phyloP scores from a whole-genome alignment of 2,113 vertebrate species.

The Callospermophilus lateralis region DNA sequence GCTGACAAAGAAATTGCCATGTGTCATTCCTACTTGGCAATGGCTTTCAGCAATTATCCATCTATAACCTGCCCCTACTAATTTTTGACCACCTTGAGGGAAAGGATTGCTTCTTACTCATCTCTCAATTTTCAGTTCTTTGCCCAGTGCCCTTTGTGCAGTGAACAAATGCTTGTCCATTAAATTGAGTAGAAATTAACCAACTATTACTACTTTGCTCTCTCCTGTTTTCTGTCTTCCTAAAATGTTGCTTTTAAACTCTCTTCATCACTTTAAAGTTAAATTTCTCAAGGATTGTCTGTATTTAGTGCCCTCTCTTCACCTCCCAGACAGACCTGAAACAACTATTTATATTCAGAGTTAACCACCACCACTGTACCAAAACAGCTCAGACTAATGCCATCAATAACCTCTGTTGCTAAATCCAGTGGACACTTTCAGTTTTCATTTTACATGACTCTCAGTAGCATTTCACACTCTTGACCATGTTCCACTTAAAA shows the following conservation, averaged over 20 bases:
- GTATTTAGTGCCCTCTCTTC: neutral
- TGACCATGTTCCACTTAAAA: neutral
- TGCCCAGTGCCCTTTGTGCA: neutral
- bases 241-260: conserved; percentile 10
- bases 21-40: no score
- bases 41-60: no score
- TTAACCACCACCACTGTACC: neutral
- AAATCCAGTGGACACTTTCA: neutral
- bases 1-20: no score
- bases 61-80: neutral
- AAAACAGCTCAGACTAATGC: neutral
- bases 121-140: conserved; percentile 36
- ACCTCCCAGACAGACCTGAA: neutral
- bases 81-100: neutral
- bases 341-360: neutral
- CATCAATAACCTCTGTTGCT: neutral
- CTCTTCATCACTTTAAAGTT: neutral
- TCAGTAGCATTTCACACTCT: neutral
- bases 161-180: neutral
- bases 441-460: neutral
- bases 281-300: neutral
- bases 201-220: neutral
- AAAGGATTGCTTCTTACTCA: neutral
- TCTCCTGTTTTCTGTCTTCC: neutral
- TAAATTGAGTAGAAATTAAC: neutral